phyloP scores from a whole-genome alignment of 2,797 vertebrate genomes.

The Pantherophis alleghaniensis region DNA sequence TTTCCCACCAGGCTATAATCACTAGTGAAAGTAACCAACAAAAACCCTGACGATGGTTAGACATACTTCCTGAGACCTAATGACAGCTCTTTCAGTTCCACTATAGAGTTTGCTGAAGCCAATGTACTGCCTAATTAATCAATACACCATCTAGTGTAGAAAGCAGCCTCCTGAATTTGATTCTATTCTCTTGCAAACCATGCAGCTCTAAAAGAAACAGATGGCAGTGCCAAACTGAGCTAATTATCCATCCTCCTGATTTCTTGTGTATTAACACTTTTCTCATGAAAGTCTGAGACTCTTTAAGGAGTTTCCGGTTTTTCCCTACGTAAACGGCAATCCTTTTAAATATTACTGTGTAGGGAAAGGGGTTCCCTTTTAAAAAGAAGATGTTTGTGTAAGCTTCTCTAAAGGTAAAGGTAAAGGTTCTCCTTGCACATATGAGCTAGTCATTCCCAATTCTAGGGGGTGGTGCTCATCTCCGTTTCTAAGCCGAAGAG shows the following conservation, averaged over 20 bases:
- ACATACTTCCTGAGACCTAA: slow-evolving; percentile 26
- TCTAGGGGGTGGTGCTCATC: too few species aligned
- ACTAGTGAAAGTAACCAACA: slow-evolving; percentile 41
- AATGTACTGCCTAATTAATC: neutral
- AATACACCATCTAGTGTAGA: neutral
- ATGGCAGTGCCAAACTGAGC: neutral
- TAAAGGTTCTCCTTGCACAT: too few species aligned
- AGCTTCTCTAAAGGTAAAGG: neutral
- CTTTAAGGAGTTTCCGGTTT: neutral
- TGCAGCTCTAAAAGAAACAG: slow-evolving; percentile 23
- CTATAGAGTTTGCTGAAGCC: slow-evolving; percentile 2
- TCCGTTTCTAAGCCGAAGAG: too few species aligned
- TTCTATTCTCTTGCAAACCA: slow-evolving; percentile 11
- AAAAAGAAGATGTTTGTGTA: rapidly evolving
- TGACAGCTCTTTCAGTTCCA: slow-evolving; percentile 27
- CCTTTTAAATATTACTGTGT: neutral
- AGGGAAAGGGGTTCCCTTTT: neutral
- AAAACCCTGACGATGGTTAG: slow-evolving; percentile 2
- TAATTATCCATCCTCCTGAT: slow-evolving; percentile 13
- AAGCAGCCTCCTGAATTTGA: slow-evolving; percentile 1
- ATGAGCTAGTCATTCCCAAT: too few species aligned
- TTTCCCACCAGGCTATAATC: slow-evolving; percentile 26
- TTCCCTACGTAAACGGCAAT: neutral
- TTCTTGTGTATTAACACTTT: slow-evolving; percentile 9
- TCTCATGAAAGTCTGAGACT: slow-evolving; percentile 18